Percentiles rank a stretch among this genome's conserved stretches.
Conservation (phyloP, 2,113 vertebrate genomes). For the Carassius gibelio region DNA sequence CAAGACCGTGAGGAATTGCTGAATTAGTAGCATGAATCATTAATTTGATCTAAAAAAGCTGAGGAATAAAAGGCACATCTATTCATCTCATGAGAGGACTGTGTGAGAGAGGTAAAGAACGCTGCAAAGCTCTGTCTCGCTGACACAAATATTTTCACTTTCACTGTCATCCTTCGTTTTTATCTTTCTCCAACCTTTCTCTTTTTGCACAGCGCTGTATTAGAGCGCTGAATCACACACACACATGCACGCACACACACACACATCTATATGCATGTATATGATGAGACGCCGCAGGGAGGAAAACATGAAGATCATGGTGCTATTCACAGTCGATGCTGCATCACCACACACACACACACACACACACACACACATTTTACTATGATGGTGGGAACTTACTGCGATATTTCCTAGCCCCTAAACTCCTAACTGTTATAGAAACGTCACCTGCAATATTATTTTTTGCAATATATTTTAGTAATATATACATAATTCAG, state of each 20-base stretch:
- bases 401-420: not conserved
- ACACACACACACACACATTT: not conserved
- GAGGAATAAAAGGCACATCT: not conserved
- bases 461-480: not conserved
- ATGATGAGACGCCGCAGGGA: conserved; percentile 3
- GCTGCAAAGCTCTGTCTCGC: conserved; percentile 6
- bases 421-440: not conserved
- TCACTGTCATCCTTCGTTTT: conserved; percentile 25
- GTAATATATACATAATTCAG: no score
- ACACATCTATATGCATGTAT: conserved; percentile 10
- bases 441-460: not conserved
- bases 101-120: not conserved
- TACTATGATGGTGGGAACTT: not conserved
- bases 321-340: not conserved
- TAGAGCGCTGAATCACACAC: not conserved
- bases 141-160: conserved; percentile 35
- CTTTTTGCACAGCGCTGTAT: not conserved
- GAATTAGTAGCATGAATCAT: conserved; percentile 45
- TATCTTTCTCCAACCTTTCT: conserved; percentile 14
- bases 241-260: not conserved
- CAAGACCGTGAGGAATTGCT: conserved; percentile 2
- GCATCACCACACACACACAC: not conserved
- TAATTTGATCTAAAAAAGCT: conserved; percentile 27
- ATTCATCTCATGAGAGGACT: conserved; percentile 15
- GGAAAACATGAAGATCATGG: not conserved